Conservation (phyloP, 2,797 vertebrate genomes). For the Siniperca obscura region DNA sequence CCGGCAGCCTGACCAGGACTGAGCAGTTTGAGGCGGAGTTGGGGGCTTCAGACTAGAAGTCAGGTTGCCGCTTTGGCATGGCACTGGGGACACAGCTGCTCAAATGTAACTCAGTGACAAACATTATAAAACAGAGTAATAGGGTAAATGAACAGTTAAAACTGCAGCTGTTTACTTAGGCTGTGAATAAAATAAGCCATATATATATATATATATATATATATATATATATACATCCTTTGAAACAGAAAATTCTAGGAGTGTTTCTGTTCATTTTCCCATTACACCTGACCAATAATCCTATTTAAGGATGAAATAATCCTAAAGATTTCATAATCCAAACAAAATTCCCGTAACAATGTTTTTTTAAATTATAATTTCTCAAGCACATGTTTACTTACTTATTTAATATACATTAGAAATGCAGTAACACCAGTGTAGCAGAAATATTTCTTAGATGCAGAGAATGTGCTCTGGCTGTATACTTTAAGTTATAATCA, state of each 20-base stretch:
- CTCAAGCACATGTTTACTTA: background rate
- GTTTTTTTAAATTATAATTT: background rate
- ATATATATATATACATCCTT: no score
- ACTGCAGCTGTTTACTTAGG: background rate
- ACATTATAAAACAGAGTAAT: background rate
- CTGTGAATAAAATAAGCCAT: background rate
- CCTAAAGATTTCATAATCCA: no score
- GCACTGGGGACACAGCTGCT: background rate
- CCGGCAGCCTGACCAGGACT: background rate
- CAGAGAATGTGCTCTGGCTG: constrained; percentile 2
- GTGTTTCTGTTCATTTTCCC: background rate
- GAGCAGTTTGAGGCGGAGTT: constrained; percentile 10
- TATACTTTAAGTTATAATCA: background rate
- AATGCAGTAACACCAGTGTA: background rate
- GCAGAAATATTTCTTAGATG: background rate
- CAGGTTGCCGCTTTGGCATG: background rate
- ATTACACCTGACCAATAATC: background rate
- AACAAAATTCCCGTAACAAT: background rate
- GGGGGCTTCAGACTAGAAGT: background rate
- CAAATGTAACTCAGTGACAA: background rate
- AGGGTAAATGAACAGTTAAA: background rate
- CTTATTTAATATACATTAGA: background rate
- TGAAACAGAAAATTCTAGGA: background rate
- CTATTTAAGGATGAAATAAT: no score
- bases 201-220: no score